A percentile compares a stretch with the other conserved stretches of the same genome.
Conservation (phyloP, 35 echinoderm and acorn worm genomes). For the Stichopus chloronotus region DNA sequence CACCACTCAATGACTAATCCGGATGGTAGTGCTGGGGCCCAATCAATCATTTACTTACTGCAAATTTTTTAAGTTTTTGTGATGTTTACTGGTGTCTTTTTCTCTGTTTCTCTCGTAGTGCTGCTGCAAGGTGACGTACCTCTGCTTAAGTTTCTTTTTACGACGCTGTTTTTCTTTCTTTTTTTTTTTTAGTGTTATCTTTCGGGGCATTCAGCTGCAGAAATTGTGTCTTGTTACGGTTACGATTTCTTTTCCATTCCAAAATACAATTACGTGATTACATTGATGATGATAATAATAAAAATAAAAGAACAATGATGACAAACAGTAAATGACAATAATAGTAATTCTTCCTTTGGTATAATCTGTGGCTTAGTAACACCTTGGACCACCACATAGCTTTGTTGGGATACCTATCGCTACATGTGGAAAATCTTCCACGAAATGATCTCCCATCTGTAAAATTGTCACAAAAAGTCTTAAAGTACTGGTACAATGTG, state of each 20-base stretch:
- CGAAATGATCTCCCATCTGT: too few species aligned
- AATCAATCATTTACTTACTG: too few species aligned
- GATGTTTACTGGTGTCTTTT: too few species aligned
- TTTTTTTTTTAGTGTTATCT: too few species aligned
- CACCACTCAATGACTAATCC: too few species aligned
- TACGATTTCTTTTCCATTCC: not conserved
- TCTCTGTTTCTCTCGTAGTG: not conserved
- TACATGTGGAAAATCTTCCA: too few species aligned
- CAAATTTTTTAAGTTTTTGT: too few species aligned
- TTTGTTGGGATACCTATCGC: constrained; percentile 50
- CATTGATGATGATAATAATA: not conserved
- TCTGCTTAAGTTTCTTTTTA: not conserved
- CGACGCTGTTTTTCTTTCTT: constrained; percentile 18
- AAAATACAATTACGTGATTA: not conserved
- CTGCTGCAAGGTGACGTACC: not conserved
- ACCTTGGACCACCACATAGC: constrained; percentile 49
- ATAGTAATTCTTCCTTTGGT: constrained; percentile 14
- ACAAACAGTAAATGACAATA: constrained; percentile 17
- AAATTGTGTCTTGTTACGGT: constrained; percentile 47
- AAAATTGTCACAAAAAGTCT: not conserved
- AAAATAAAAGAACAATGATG: not conserved
- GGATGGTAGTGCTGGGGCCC: too few species aligned
- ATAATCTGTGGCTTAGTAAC: not conserved
- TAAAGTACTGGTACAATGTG: not conserved
- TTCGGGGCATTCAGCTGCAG: constrained; percentile 18